A percentile compares a stretch with the other conserved stretches of the same genome.
phyloP scores from a whole-genome alignment of 2,113 vertebrate species.

The Neolamprologus tretocephalus region DNA sequence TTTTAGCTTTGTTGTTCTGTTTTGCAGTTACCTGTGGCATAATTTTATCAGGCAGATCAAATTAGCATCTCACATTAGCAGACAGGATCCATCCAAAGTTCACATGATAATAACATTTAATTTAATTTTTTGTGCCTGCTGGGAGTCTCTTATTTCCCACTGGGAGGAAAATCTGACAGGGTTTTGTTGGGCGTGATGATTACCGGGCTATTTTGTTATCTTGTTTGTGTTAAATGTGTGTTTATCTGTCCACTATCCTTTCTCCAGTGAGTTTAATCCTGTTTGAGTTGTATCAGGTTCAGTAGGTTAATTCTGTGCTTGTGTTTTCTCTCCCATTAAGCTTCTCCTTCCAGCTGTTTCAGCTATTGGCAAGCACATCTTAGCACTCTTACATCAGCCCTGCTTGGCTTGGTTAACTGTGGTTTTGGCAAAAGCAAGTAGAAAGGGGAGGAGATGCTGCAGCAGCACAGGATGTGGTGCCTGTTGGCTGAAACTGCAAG shows the following conservation, averaged over 20 bases:
- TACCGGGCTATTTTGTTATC: neutral
- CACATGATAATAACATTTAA: slow-evolving; percentile 31
- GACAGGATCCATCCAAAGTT: slow-evolving; percentile 4
- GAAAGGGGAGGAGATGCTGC: slow-evolving; percentile 4
- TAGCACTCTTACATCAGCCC: slow-evolving; percentile 8
- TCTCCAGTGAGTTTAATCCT: slow-evolving; percentile 1
- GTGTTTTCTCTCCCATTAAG: slow-evolving; percentile 30
- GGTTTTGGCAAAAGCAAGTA: neutral
- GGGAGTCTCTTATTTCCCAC: neutral
- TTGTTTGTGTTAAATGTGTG: neutral
- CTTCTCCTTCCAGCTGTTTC: slow-evolving; percentile 45
- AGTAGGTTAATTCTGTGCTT: slow-evolving; percentile 35
- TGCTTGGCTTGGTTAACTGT: slow-evolving; percentile 19
- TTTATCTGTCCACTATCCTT: neutral
- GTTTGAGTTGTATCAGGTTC: slow-evolving; percentile 18
- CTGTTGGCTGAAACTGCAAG: slow-evolving; percentile 15
- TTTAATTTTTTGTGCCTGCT: slow-evolving; percentile 44
- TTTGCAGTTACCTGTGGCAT: neutral
- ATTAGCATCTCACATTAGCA: slow-evolving; percentile 18
- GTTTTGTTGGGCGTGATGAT: neutral
- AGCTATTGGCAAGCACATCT: slow-evolving; percentile 7
- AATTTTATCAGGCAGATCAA: neutral
- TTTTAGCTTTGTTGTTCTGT: neutral
- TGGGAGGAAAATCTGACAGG: neutral
- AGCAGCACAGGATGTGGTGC: slow-evolving; percentile 4